phyloP scores from a whole-genome alignment of 2,888 invertebrate genomes.

The Sinentomon sp. region DNA sequence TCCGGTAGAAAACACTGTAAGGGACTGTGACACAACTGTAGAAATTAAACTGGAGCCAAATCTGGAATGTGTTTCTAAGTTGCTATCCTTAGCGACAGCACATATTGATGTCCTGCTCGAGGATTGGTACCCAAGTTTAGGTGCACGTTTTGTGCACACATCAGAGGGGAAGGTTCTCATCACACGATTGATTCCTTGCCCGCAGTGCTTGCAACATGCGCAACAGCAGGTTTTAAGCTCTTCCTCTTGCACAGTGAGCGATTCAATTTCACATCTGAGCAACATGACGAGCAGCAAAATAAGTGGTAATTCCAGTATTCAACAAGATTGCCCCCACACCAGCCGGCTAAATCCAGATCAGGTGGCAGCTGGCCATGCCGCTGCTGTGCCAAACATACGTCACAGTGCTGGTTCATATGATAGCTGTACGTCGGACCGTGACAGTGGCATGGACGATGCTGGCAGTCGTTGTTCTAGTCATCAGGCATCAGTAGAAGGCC shows the following conservation, averaged over 20 bases:
- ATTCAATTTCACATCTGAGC: no score
- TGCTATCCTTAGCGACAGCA: slow-evolving; percentile 67
- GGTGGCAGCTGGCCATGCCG: no score
- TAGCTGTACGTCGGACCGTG: slow-evolving; percentile 51
- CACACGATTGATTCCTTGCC: slow-evolving; percentile 75
- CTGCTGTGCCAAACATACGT: no score
- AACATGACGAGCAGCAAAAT: no score
- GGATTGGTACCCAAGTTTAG: slow-evolving; percentile 89
- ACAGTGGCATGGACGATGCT: slow-evolving; percentile 63
- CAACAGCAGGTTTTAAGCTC: no score
- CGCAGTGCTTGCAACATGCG: slow-evolving; percentile 55
- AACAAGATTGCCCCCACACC: no score
- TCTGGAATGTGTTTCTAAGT: slow-evolving; percentile 45
- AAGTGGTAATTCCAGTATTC: no score
- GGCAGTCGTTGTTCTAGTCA: slow-evolving; percentile 33
- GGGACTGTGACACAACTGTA: no score
- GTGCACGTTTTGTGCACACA: slow-evolving; percentile 86
- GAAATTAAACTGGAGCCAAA: slow-evolving; percentile 42
- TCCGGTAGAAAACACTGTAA: no score
- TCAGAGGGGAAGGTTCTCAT: slow-evolving; percentile 84
- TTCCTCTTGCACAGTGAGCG: no score
- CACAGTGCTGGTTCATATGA: slow-evolving; percentile 26
- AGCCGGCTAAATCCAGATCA: no score
- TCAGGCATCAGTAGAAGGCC: slow-evolving; percentile 54
- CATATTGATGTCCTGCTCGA: slow-evolving; percentile 85